Base-by-base conservation (phyloP, 1,140 invertebrate genomes). In the Monomorium pharaonis region DNA sequence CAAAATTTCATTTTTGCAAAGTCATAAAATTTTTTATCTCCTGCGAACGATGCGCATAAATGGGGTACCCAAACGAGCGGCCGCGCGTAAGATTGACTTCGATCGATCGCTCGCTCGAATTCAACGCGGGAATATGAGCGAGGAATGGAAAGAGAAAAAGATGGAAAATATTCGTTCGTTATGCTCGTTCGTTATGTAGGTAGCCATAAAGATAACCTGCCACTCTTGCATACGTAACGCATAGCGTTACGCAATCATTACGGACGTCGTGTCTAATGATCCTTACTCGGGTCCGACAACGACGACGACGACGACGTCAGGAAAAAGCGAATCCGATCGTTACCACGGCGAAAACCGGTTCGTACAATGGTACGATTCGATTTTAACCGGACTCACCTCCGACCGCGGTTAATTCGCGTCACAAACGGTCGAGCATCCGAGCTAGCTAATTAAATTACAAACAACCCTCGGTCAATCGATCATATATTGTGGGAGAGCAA, bases 201-300 rank as follows among this genome's bases (percentile, higher is more conserved):
- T 30, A 54, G 30, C 27, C 60, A n/a, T 84, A 90, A 88, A 88
- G 89, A 84, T 88, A 86, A 90, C 84, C 86, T 88, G 89, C 49
- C 86, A 69, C 75, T 86, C 47, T 80, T 76, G 74, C 89, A 84
- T 81, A 90, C 83, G 84, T 78, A 86, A 86, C 69, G 47, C 56
- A 70, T 56, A 49, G 56, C 42, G 89, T 90, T 90, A 80, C 75
- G 86, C 86, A 90, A 90, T 83, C 72, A 81, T 90, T 86, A 81
- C 60, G 85, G 56, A 90, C 86, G 75, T 86, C 87, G 84, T 76
- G 86, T 90, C 86, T 86, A 77, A 80, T 85, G 89, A 88, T 90
- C 81, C 88, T 30, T 70, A 60, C 72, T 76, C 60, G 72, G 44
- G 37, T 42, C 56, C 47, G 51, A 74, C 76, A 56, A 72, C 65